These are phyloP conservation scores for Tangara arthus DNA, from an alignment of 2,797 vertebrate genomes.

Conservation along the genomic window DNA sequence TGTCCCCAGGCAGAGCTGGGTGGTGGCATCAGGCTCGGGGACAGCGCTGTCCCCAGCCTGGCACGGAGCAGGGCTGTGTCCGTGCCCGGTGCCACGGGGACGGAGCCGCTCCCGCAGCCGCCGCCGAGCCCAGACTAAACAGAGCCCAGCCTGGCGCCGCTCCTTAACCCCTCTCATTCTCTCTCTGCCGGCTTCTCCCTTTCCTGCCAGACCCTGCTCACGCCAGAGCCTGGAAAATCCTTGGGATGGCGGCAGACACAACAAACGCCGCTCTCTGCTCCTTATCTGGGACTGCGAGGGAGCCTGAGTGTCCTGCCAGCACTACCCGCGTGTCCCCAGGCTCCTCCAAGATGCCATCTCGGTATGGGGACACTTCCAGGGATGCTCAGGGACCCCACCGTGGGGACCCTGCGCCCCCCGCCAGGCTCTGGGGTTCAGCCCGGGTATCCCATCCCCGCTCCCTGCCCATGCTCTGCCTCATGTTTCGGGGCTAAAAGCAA, in stretches of 20 bases:
- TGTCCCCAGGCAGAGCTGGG: not conserved
- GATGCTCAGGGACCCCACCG: not conserved
- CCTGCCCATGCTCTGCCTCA: not conserved
- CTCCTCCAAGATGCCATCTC: not conserved
- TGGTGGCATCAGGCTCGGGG: not conserved
- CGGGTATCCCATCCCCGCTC: not conserved
- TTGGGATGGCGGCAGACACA: not conserved
- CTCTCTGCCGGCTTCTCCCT: not conserved
- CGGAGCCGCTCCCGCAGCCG: fast-evolving
- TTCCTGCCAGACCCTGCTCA: not conserved
- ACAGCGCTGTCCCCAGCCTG: not conserved
- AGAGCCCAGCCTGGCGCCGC: not conserved
- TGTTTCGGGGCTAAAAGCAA: not conserved
- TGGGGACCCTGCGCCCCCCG: not conserved
- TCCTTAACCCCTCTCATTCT: not conserved
- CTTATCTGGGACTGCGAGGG: not conserved
- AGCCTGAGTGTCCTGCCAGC: not conserved
- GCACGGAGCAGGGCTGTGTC: not conserved
- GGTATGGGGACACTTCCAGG: not conserved
- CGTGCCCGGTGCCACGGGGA: not conserved
- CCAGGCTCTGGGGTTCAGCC: not conserved
- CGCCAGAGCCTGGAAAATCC: not conserved
- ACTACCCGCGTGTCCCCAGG: not conserved
- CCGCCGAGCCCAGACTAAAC: slow-evolving; percentile 24
- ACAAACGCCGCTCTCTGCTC: not conserved